Percentiles rank a stretch among this genome's conserved stretches.
Conservation (phyloP, 2,113 vertebrate genomes). For the Pomatorhinus ruficollis region DNA sequence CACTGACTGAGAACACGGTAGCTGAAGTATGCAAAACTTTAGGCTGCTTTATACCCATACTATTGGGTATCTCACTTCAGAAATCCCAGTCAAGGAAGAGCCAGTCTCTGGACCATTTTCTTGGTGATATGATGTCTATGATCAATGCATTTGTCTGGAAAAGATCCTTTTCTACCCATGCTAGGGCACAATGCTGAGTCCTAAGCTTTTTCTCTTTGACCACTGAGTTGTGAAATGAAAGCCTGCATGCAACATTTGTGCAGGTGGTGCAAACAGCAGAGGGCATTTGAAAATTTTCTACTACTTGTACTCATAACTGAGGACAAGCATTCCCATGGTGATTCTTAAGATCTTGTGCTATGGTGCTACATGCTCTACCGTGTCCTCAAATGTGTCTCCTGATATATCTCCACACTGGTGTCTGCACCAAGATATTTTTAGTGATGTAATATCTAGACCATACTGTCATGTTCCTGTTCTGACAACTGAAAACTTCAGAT, state of each 20-base stretch:
- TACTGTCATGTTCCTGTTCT: not conserved
- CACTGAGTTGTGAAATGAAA: not conserved
- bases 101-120: not conserved
- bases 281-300: not conserved
- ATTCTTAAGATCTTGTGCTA: not conserved
- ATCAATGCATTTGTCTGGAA: not conserved
- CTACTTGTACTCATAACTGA: not conserved
- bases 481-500: not conserved
- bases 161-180: not conserved
- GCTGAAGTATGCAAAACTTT: not conserved
- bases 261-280: not conserved
- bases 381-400: not conserved
- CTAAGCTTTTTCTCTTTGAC: not conserved
- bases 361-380: not conserved
- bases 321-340: not conserved
- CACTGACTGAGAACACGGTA: not conserved
- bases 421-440: not conserved
- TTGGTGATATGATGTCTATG: not conserved
- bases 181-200: accelerated
- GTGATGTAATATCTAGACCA: not conserved
- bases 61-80: not conserved
- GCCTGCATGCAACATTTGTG: not conserved
- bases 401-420: not conserved
- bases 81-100: not conserved
- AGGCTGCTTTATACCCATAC: not conserved